Conservation (phyloP, 1,140 invertebrate species). For the Bombus haemorrhoidalis region DNA sequence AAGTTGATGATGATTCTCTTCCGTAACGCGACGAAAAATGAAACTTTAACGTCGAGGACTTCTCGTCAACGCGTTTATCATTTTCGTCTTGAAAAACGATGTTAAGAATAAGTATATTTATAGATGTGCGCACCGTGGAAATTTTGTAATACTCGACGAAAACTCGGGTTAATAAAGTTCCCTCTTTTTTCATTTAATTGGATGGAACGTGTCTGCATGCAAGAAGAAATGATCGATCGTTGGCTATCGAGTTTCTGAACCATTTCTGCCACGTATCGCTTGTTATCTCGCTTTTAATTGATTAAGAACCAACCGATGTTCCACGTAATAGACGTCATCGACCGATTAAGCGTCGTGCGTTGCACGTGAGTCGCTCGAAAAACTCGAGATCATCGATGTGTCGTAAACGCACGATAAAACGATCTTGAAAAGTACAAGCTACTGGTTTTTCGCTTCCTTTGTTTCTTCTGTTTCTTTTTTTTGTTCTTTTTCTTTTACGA, state of each 20-base stretch:
- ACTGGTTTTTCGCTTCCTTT: too few species aligned
- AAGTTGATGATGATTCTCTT: too few species aligned
- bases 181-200: too few species aligned
- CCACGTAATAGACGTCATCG: slow-evolving; percentile 37
- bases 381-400: slow-evolving; percentile 1
- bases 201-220: background rate
- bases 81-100: too few species aligned
- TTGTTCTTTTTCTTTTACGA: too few species aligned
- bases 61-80: background rate
- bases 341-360: slow-evolving; percentile 26
- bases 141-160: too few species aligned
- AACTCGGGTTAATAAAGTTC: background rate
- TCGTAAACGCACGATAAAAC: background rate
- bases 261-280: background rate
- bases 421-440: background rate
- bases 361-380: slow-evolving; percentile 15
- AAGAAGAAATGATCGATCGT: background rate
- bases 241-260: background rate
- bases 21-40: background rate
- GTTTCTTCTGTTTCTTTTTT: background rate
- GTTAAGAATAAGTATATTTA: background rate
- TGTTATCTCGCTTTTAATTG: slow-evolving; percentile 2
- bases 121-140: background rate
- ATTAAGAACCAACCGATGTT: slow-evolving; percentile 23
- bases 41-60: background rate